phyloP scores from a whole-genome alignment of 2,113 vertebrate species.

The Elaphurus davidianus region DNA sequence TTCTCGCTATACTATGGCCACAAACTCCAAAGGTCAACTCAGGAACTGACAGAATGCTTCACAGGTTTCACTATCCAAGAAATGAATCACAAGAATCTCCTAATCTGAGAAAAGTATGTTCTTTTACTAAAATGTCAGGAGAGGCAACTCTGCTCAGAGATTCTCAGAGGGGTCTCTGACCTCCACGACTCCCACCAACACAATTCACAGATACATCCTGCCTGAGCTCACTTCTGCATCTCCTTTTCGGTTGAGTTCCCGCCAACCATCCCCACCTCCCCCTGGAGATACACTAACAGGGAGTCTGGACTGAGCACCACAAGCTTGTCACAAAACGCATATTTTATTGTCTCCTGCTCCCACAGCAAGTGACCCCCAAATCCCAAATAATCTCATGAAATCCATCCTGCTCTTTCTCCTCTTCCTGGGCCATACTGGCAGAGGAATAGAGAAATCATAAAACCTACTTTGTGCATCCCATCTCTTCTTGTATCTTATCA shows the following conservation, averaged over 20 bases:
- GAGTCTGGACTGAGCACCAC: background rate
- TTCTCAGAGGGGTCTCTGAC: background rate
- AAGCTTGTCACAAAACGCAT: background rate
- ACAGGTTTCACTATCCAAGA: background rate
- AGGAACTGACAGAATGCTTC: background rate
- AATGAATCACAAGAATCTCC: background rate
- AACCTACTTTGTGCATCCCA: background rate
- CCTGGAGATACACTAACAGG: background rate
- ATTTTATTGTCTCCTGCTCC: background rate
- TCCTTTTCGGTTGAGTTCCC: background rate
- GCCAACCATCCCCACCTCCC: background rate
- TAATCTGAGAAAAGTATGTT: background rate
- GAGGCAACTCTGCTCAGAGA: background rate
- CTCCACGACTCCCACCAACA: background rate
- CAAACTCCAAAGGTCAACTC: background rate
- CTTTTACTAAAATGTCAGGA: background rate
- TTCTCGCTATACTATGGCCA: background rate
- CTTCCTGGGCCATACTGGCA: background rate
- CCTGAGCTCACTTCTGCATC: background rate
- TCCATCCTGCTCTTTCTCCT: background rate
- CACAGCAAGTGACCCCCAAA: background rate
- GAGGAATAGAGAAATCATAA: background rate
- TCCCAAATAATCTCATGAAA: background rate
- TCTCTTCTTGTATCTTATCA: background rate
- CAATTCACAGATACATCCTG: background rate